Base-by-base conservation (phyloP, 2,888 invertebrate genomes). In the Erebia palarica region DNA sequence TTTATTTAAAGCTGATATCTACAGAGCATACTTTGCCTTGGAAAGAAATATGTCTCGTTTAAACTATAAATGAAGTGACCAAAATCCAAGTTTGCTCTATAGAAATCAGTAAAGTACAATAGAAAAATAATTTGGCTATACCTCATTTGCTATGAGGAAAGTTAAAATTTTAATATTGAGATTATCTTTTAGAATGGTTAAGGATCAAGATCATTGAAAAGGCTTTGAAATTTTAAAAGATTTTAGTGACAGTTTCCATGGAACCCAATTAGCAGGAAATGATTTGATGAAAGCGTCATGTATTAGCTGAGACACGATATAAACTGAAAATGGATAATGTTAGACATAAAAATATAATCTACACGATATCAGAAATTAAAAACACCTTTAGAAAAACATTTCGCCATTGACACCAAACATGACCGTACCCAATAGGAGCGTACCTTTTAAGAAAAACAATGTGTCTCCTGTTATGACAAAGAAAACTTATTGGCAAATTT, bases 291-390 rank as follows among this genome's bases (percentile, higher is more conserved):
- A 79, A 87, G 89, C 88, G 76, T 81, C 81, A 84, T 86, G 85
- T 90, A 85, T 87, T 87, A 88, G 90, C 88, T 78, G 80, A 80
- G 83, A 86, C 86, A 88, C 84, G 85, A 89, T 84, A 86, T 36
- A 87, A 87, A 89, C 89, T 76, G 75, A 74, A 78, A 78, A 77
- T 63, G 63, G 77, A 77, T 75, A 75, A 74, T 74, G 74, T 77
- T 76, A 75, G 73, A 76, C 71, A 16, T 55, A 51, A n/a, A 68
- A 36, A 36, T 36, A 74, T 77, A 44, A 73, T 73, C 75, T 77
- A 77, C 71, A 76, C 73, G 73, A 69, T 74, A 69, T 71, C 69
- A 70, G 51, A 71, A 66, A 72, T 66, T 44, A 67, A 67, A 36
- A 70, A 76, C 70, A 73, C 47, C 60, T 72, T 63, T 68, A 10